A percentile compares a stretch with the other conserved stretches of the same genome.
These are phyloP conservation scores for Monomorium pharaonis DNA, from an alignment of 1,140 invertebrate genomes.

Conservation along the genomic window DNA sequence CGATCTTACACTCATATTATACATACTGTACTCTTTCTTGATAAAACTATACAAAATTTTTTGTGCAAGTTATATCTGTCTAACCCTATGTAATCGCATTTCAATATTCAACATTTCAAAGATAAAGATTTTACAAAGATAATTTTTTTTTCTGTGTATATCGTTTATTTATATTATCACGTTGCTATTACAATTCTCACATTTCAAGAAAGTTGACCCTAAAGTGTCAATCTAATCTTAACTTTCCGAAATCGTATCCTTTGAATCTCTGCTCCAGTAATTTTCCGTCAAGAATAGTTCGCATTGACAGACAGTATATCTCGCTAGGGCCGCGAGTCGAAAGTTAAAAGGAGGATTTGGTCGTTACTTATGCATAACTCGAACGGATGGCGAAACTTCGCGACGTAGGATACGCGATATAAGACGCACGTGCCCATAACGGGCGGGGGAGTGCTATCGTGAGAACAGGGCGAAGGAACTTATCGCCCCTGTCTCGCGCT, in stretches of 20 bases:
- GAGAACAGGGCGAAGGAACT: constrained; percentile 39
- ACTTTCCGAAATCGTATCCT: background rate
- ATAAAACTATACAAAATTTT: too few relatives aligned
- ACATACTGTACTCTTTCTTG: too few relatives aligned
- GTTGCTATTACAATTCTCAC: background rate
- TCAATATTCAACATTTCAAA: too few relatives aligned
- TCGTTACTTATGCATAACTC: constrained; percentile 62
- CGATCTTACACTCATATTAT: too few relatives aligned
- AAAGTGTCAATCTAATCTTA: background rate
- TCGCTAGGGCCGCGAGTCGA: background rate
- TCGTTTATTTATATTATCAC: background rate
- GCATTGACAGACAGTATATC: background rate
- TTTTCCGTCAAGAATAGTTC: background rate
- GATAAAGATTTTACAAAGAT: too few relatives aligned
- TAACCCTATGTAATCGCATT: too few relatives aligned
- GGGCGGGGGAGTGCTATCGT: constrained; percentile 12
- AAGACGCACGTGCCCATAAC: constrained; percentile 58
- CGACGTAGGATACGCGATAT: background rate
- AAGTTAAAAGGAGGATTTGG: constrained; percentile 35
- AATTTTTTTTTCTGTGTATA: too few relatives aligned
- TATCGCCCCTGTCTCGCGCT: constrained; percentile 64
- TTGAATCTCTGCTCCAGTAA: background rate
- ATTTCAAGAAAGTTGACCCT: background rate
- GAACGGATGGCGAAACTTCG: constrained; percentile 44
- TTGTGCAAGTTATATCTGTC: too few relatives aligned